Conservation (phyloP, 2,797 vertebrate genomes). For the Triplophysa bombifrons region DNA sequence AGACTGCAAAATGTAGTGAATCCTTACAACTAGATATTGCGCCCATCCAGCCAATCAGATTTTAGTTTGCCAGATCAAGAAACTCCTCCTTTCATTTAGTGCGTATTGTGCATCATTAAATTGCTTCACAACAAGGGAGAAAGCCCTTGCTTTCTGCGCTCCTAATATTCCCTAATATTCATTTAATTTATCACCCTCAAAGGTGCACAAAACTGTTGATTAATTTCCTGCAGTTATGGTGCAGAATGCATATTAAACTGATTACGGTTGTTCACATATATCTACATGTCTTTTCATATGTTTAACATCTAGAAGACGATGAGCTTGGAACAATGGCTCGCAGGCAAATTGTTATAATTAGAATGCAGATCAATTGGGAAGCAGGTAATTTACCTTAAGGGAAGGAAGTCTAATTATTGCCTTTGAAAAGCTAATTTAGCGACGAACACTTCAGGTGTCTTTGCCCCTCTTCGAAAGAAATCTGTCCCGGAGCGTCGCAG, state of each 20-base stretch:
- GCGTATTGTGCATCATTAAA: slow-evolving; percentile 11
- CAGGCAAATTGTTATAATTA: slow-evolving; percentile 82
- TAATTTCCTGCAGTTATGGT: slow-evolving; percentile 57
- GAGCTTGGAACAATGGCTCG: slow-evolving; percentile 70
- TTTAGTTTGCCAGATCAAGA: neutral
- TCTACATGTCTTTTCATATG: slow-evolving; percentile 69
- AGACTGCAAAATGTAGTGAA: no score
- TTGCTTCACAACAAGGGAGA: neutral
- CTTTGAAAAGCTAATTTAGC: slow-evolving; percentile 83
- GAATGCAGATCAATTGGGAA: slow-evolving; percentile 82
- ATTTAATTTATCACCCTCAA: slow-evolving; percentile 42
- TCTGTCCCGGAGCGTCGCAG: slow-evolving; percentile 70
- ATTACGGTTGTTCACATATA: slow-evolving; percentile 54
- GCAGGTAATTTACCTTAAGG: slow-evolving; percentile 86
- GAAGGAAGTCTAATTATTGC: slow-evolving; percentile 84
- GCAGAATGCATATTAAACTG: slow-evolving; percentile 56
- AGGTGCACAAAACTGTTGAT: slow-evolving; percentile 51
- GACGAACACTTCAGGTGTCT: slow-evolving; percentile 84
- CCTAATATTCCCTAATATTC: slow-evolving; percentile 39
- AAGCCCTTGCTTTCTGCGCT: slow-evolving; percentile 13
- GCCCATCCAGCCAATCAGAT: neutral
- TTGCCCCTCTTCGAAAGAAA: slow-evolving; percentile 71
- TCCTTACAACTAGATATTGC: neutral
- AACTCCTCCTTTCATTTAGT: neutral
- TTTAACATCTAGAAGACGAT: slow-evolving; percentile 77